These are phyloP conservation scores for Pantelozetes paolii DNA, from an alignment of 2,888 invertebrate species.

Conservation along the genomic window DNA sequence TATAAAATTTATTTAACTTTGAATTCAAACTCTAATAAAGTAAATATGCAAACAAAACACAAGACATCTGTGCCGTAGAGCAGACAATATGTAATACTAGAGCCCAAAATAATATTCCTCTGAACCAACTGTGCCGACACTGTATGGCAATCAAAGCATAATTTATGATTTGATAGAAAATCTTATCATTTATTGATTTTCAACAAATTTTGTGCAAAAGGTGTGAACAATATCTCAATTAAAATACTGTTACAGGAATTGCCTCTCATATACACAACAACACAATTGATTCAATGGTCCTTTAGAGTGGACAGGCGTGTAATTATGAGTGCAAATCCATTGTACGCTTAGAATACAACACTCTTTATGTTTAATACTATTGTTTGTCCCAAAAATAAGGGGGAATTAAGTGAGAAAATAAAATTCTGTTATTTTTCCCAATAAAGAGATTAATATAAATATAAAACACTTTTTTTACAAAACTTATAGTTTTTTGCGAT, in stretches of 20 bases:
- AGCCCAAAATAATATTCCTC: too few species aligned
- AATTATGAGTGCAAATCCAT: background rate
- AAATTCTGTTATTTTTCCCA: too few species aligned
- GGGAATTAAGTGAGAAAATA: too few species aligned
- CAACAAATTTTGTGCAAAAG: background rate
- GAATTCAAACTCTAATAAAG: background rate
- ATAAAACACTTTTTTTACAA: too few species aligned
- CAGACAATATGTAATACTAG: too few species aligned
- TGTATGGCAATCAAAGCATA: background rate
- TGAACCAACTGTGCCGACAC: background rate
- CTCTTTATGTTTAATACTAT: too few species aligned
- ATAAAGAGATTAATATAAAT: too few species aligned
- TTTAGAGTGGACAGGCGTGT: background rate
- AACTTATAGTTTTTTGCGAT: too few species aligned
- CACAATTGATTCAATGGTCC: background rate
- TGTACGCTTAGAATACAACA: background rate
- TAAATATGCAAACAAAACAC: conserved; percentile 3
- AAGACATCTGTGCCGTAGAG: conserved; percentile 9
- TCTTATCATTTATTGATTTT: background rate
- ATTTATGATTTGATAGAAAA: background rate
- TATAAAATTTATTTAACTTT: background rate
- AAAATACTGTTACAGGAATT: background rate
- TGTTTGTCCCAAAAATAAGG: too few species aligned
- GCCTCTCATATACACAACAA: background rate
- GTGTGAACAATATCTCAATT: conserved; percentile 10